phyloP scores from a whole-genome alignment of 2,113 vertebrate genomes.

The Alouatta palliata region DNA sequence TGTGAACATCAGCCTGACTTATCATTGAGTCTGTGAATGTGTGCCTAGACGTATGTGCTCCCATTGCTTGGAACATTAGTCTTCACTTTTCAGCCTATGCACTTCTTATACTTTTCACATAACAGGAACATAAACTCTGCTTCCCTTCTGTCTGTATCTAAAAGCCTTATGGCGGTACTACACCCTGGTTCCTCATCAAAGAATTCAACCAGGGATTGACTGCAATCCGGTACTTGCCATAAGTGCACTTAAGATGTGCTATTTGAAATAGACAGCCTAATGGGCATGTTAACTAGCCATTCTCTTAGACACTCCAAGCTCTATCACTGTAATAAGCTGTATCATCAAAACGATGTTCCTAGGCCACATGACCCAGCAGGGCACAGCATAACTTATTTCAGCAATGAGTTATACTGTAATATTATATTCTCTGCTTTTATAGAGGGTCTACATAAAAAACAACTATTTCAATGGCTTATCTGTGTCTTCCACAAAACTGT shows the following conservation, averaged over 20 bases:
- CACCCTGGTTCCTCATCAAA: constrained; percentile 42
- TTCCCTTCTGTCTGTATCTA: not conserved
- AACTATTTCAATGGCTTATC: constrained; percentile 51
- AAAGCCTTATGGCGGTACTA: constrained; percentile 9
- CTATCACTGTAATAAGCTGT: not conserved
- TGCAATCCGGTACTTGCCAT: constrained; percentile 1
- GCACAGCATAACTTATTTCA: not conserved
- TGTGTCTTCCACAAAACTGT: not conserved
- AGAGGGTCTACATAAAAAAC: constrained; percentile 43
- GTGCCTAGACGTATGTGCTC: not conserved
- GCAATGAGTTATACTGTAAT: constrained; percentile 43
- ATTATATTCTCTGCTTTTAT: constrained; percentile 47
- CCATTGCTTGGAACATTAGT: not conserved
- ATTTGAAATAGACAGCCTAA: constrained; percentile 47
- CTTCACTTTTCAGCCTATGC: not conserved
- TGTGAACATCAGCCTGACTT: not conserved
- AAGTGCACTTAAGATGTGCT: constrained; percentile 23
- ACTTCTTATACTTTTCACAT: not conserved
- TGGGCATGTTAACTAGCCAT: constrained; percentile 44
- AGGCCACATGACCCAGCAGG: not conserved
- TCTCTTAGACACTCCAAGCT: constrained; percentile 1
- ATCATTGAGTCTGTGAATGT: not conserved
- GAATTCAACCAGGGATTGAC: constrained; percentile 54
- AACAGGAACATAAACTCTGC: not conserved
- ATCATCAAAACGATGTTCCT: constrained; percentile 14